Conservation (phyloP, 2,888 invertebrate genomes). For the Polyommatus icarus region DNA sequence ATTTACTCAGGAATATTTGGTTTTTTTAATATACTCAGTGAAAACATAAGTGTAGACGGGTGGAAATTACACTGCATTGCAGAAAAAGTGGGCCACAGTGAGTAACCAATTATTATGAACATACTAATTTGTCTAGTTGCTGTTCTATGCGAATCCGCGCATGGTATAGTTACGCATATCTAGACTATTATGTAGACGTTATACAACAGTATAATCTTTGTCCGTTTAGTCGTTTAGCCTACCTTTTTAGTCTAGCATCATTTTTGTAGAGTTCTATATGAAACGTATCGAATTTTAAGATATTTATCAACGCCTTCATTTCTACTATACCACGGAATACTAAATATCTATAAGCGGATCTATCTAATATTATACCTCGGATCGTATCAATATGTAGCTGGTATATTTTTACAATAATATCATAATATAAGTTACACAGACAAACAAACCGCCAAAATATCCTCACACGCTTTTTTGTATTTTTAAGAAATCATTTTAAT, state of each 20-base stretch:
- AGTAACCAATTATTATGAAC: slow-evolving; percentile 56
- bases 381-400: too few species aligned
- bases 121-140: slow-evolving; percentile 56
- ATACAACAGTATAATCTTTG: background rate
- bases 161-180: background rate
- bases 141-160: slow-evolving; percentile 52
- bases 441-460: too few species aligned
- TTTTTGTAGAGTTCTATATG: background rate
- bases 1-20: too few species aligned
- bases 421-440: too few species aligned
- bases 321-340: background rate
- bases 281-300: background rate
- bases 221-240: background rate
- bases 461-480: too few species aligned
- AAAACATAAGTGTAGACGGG: slow-evolving; percentile 3
- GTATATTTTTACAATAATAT: too few species aligned
- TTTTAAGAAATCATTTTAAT: too few species aligned
- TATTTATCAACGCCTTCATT: background rate
- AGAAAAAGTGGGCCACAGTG: slow-evolving; percentile 53
- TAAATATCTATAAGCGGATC: background rate
- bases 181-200: background rate
- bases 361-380: background rate
- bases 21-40: too few species aligned
- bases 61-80: slow-evolving; percentile 35
- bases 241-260: background rate